Evolutionary conservation across 2,797 vertebrate species (phyloP), one percentile per base, ranked within the genome.

Genomic region (Pelochelys cantorii): DNA sequence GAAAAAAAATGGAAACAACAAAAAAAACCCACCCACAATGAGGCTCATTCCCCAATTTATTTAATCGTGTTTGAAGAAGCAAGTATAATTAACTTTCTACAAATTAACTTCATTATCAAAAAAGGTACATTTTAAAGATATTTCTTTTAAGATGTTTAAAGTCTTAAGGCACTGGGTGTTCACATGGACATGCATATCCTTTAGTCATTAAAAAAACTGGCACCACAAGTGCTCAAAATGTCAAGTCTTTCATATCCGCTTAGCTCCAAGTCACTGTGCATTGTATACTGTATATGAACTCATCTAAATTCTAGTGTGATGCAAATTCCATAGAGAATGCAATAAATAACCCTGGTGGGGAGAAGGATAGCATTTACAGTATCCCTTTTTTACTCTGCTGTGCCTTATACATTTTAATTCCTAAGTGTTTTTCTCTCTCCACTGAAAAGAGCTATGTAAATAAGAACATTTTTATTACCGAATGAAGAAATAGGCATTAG

Each of bases 331-430:
- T 89, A 93, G 74, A 87, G 92, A 78, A 68, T 23, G 55, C 85
- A 92, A 90, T 93, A 95, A 95, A 93, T 93, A 95, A 95, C 74
- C 86, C 81, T 86, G 60, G 86, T 81, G 87, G 68, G 34, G 74
- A 77, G 90, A 94, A 90, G 80, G 78, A 89, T 0, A 90, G 85
- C 74, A 88, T 80, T 74, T 92, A 86, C 87, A 91, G 92, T 80
- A 92, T n/a, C n/a, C 81, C 42, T 48, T 89, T 48, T 91, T 77
- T 87, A 89, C 85, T 34, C 55, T 65, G 23, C 78, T 89, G 74
- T 74, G 82, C 84, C 56, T 85, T 71, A 55, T 80, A 89, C 18
- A 54, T 83, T 89, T 90, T 92, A 54, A 83, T 59, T 93, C 56
- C 85, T 75, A 85, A 89, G 74, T 31, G 87, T 3, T 7, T 55